Percentiles rank a stretch among this genome's conserved stretches.
These are phyloP conservation scores for Enteromius trimaculatus DNA, from an alignment of 2,797 vertebrate species.

Conservation along the genomic window DNA sequence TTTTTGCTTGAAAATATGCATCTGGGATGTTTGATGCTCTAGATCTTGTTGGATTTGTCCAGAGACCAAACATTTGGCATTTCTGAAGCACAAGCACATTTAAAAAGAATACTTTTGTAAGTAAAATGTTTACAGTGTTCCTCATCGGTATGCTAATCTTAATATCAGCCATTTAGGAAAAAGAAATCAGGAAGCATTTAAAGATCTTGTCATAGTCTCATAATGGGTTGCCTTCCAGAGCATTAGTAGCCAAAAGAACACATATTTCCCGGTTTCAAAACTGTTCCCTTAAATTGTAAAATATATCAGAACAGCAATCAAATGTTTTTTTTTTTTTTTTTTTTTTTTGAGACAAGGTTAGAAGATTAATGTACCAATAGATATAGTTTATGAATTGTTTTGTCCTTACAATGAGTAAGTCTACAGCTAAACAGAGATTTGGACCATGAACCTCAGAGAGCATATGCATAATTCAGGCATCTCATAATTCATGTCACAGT, in stretches of 20 bases:
- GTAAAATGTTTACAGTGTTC: constrained; percentile 32
- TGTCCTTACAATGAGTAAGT: neutral
- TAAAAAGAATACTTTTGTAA: constrained; percentile 4
- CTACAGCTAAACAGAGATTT: constrained; percentile 21
- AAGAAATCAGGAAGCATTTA: constrained; percentile 22
- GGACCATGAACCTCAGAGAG: constrained; percentile 10
- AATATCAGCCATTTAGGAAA: constrained; percentile 34
- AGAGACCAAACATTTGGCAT: constrained; percentile 22
- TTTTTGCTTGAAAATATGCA: neutral
- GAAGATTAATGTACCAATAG: neutral
- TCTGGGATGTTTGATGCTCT: neutral
- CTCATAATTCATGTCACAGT: constrained; percentile 27
- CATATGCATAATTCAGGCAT: constrained; percentile 35
- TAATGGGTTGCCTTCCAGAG: constrained; percentile 24
- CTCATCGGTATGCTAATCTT: constrained; percentile 47
- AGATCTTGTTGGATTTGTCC: constrained; percentile 9
- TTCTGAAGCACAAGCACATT: constrained; percentile 25
- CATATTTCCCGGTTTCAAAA: neutral
- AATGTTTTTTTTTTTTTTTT: no score
- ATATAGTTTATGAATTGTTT: constrained; percentile 3
- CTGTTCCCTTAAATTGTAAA: constrained; percentile 37
- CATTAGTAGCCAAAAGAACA: constrained; percentile 3
- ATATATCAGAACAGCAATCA: neutral
- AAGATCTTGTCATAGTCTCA: constrained; percentile 36
- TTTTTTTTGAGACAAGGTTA: neutral